Base-by-base conservation (phyloP, 1,140 invertebrate species). In the Monomorium pharaonis region DNA sequence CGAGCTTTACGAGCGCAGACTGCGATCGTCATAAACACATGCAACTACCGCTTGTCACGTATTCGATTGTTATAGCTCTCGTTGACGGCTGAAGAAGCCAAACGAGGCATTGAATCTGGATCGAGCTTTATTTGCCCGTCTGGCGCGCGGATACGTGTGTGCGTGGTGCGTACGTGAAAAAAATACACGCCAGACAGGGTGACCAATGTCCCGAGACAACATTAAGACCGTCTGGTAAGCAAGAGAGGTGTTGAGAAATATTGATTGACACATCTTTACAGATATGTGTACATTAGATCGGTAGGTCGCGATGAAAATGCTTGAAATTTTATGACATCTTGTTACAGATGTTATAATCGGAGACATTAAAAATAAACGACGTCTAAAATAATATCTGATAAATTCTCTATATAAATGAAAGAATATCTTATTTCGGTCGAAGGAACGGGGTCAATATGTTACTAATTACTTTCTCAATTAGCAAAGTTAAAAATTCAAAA, bases 61-160 rank as follows among this genome's bases (percentile, higher is more conserved):
- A 90, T 90, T 90, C 90, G 89, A 90, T 91, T 91, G 90, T 86
- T 91, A 91, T 90, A 88, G 63, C 85, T 80, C 67, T 88, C 76
- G 86, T 88, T 87, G 87, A 81, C 72, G 87, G 83, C 63, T 83
- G 78, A 83, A 87, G 78, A 87, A 87, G 78, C 60, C 78, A 84
- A 88, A 83, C 56, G 78, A 83, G 78, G 67, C 78, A 83, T 83
- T 83, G 78, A 83, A 83, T 83, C 78, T 83, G 78, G 78, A 83
- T 83, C 78, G 78, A 83, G 78, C 78, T 83, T 83, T 83, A 83
- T 83, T 83, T 83, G 67, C 67, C 42, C 42, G 78, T 83, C 67
- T 83, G 78, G 78, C 67, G 51, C 42, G 54, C 69, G 78, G 18
- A 74, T 27, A 18, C 2, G 67, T 58, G 37, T 83, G 67, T 83